Base-by-base conservation (phyloP, 1,140 invertebrate genomes). In the Pseudachorutes palmiensis region DNA sequence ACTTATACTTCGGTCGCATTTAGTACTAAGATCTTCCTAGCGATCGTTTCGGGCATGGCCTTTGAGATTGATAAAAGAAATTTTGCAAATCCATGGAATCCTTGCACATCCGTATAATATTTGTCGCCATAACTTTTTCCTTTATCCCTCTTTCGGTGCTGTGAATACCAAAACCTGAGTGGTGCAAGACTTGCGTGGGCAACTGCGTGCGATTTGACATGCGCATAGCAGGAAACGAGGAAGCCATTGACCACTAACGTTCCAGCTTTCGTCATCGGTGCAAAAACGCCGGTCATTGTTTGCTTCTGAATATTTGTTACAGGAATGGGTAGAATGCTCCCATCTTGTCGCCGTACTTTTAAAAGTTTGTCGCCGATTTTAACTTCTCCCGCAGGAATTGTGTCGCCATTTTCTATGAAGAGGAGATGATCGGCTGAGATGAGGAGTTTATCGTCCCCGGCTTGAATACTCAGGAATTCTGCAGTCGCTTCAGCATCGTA, bases 211-310 rank as follows among this genome's bases (percentile, higher is more conserved):
- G 59, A 61, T 16, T 29, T 36, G 59, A 61, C 59, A 32, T 61
- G 29, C 12, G 59, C 59, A 26, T 61, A 61, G 32, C 59, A 61
- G 5, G 59, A 61, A 5, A 36, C 59, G 9, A 32, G 59, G 32
- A 61, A 61, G 9, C 59, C 59, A 26, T 61, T 36, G 59, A 61
- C 59, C 5, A 61, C 26, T 9, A 61, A 29, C 2, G 3, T 32
- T 5, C 59, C 59, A 61, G 9, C 30, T 61, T 61, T 9, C 9
- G 59, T 61, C 9, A 61, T 9, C 5, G 59, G 59, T 28, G 59
- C 59, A 61, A 61, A 61, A 31, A 61, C 30, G 2, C 59, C 59
- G 2, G 5, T 36, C 19, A 61, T 30, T 3, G 5, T 9, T 26
- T 48, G 36, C n/a, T 16, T 5, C 31, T 48, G 31, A 12, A 33